phyloP scores from a whole-genome alignment of 2,113 vertebrate species.

The Charadrius vociferus region DNA sequence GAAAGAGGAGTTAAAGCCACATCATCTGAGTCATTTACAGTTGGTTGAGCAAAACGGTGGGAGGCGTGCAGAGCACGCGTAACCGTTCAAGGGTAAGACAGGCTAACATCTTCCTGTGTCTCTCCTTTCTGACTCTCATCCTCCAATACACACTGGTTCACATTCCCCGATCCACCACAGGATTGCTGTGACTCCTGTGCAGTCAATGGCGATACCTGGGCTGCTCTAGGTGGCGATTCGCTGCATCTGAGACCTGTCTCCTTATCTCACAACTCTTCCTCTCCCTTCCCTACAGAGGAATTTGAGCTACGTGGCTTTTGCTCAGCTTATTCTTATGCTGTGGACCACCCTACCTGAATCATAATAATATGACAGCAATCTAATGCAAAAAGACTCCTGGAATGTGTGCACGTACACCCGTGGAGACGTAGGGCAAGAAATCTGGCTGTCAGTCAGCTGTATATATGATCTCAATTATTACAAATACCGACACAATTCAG shows the following conservation, averaged over 20 bases:
- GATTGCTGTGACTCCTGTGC: neutral
- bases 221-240: neutral
- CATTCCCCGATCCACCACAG: accelerated
- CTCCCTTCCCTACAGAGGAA: neutral
- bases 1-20: neutral
- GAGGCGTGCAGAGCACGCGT: neutral
- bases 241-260: neutral
- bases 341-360: neutral
- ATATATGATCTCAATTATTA: neutral
- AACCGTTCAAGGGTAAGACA: neutral
- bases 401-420: accelerated
- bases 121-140: neutral
- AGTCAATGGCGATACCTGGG: neutral
- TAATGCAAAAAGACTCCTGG: neutral
- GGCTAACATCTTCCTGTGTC: neutral
- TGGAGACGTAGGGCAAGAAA: neutral
- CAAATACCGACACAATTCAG: neutral
- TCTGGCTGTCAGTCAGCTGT: neutral
- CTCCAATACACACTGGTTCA: neutral
- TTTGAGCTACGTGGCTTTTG: neutral
- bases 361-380: neutral
- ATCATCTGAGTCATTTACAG: accelerated
- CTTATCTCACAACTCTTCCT: neutral
- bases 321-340: neutral
- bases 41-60: neutral